Percentiles rank a stretch among this genome's conserved stretches.
phyloP scores from a whole-genome alignment of 2,113 vertebrate genomes.

The Halichoerus grypus region DNA sequence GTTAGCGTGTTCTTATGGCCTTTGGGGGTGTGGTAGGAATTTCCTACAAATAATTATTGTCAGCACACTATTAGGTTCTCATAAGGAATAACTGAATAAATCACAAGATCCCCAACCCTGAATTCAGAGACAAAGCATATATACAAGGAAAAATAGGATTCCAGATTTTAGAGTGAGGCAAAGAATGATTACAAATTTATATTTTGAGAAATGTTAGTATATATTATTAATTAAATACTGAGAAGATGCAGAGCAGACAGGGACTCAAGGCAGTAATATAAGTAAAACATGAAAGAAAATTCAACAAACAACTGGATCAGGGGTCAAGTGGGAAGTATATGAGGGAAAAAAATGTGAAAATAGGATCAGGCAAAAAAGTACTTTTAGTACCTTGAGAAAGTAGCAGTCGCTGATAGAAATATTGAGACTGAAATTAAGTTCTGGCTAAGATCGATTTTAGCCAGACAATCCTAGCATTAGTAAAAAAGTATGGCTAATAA shows the following conservation, averaged over 20 bases:
- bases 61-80: background rate
- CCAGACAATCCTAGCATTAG: background rate
- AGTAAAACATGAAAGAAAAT: background rate
- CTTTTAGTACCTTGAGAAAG: background rate
- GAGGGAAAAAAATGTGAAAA: background rate
- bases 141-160: background rate
- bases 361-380: background rate
- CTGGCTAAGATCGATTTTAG: background rate
- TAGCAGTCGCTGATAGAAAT: background rate
- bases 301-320: background rate
- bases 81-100: conserved; percentile 6
- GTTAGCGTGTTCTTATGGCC: background rate
- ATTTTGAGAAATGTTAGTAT: background rate
- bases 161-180: background rate
- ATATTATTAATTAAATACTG: background rate
- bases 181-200: conserved; percentile 7
- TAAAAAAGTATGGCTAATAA: background rate
- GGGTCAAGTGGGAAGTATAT: background rate
- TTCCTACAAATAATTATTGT: background rate
- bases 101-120: background rate
- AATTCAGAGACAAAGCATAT: conserved; percentile 28
- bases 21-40: background rate
- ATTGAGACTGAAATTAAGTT: background rate
- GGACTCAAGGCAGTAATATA: background rate
- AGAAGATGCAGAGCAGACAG: background rate